A percentile compares a stretch with the other conserved stretches of the same genome.
Conservation (phyloP, 2,113 vertebrate genomes). For the Microcebus jonahi region DNA sequence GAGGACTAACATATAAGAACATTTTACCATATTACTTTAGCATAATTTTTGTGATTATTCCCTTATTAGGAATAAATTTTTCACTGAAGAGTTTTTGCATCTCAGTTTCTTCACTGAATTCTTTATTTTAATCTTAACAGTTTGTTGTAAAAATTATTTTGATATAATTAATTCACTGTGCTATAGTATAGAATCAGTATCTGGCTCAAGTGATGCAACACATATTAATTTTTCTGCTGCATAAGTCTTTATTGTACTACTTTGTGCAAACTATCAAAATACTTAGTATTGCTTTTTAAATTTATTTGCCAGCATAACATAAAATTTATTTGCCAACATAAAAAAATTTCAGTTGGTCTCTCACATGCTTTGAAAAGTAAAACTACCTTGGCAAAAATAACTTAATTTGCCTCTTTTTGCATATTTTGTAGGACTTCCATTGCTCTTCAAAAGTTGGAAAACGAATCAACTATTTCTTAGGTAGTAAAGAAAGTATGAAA, state of each 20-base stretch:
- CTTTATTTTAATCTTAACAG: neutral
- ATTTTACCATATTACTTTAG: neutral
- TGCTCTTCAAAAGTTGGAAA: neutral
- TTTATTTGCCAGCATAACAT: neutral
- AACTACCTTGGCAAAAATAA: neutral
- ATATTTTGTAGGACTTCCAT: neutral
- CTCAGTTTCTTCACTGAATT: slow-evolving; percentile 7
- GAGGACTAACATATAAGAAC: neutral
- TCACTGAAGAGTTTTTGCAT: neutral
- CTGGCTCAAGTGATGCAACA: neutral
- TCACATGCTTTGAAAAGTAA: slow-evolving; percentile 14
- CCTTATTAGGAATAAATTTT: slow-evolving; percentile 36
- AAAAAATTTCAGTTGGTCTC: neutral
- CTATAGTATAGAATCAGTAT: neutral
- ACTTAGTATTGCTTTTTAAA: neutral
- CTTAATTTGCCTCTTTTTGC: neutral
- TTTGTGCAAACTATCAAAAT: neutral
- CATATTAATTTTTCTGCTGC: neutral
- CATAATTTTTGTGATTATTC: slow-evolving; percentile 8
- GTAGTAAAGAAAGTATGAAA: neutral
- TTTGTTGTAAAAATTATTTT: slow-evolving; percentile 18
- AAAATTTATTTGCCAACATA: neutral
- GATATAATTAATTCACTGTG: neutral
- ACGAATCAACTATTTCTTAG: neutral
- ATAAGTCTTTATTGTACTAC: neutral